Evolutionary conservation across 30 jellyfish, hydroid and myxozoan species (phyloP).

Genomic region (Cassiopea xamachana): DNA sequence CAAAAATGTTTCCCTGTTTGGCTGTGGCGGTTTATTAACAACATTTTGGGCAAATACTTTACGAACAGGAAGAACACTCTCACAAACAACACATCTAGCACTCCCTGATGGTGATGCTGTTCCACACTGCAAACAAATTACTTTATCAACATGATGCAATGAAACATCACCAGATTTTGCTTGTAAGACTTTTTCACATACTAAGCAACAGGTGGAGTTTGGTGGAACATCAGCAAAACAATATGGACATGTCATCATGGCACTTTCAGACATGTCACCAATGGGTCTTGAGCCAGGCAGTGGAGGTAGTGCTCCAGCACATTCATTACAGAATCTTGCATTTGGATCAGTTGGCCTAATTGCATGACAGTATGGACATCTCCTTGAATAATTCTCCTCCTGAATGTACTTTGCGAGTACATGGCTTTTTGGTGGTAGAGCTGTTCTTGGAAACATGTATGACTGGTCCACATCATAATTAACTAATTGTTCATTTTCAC

Average conservation of each 20-base stretch:
- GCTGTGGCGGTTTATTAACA: constrained; percentile 78
- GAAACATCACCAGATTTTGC: constrained; percentile 34
- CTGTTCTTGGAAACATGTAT: constrained; percentile 40
- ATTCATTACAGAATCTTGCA: constrained; percentile 91
- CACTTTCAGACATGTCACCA: constrained; percentile 35
- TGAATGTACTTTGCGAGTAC: constrained; percentile 52
- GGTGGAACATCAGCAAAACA: constrained; percentile 81
- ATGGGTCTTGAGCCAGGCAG: constrained; percentile 63
- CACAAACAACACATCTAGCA: constrained; percentile 90
- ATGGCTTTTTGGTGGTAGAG: constrained; percentile 68
- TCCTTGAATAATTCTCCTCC: constrained; percentile 34
- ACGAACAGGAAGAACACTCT: constrained; percentile 52
- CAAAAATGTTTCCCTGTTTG: constrained; percentile 74
- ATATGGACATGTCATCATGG: constrained; percentile 50
- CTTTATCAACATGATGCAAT: constrained; percentile 34
- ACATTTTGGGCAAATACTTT: constrained; percentile 66
- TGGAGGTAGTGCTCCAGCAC: constrained; percentile 89
- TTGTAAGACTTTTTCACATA: constrained; percentile 66
- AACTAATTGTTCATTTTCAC: constrained; percentile 18
- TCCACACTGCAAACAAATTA: constrained; percentile 83
- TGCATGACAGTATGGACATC: constrained; percentile 84
- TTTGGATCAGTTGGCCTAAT: constrained; percentile 80
- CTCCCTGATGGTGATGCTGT: constrained; percentile 77
- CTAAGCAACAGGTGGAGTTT: constrained; percentile 59
- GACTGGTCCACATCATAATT: neutral